Conservation (phyloP, 2,113 vertebrate genomes). For the Tetrax tetrax region DNA sequence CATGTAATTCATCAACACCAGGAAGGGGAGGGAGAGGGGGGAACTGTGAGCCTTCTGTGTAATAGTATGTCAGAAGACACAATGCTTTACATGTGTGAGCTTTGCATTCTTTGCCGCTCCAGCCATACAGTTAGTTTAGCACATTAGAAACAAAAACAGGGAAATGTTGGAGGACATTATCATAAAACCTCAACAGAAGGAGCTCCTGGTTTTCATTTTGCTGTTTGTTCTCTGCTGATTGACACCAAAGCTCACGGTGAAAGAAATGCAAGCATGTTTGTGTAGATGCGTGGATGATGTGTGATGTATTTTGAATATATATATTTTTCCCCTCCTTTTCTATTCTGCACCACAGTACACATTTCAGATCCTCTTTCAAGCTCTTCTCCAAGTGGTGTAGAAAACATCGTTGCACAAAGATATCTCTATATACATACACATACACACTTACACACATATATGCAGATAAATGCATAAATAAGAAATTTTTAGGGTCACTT, state of each 20-base stretch:
- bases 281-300: constrained; percentile 44
- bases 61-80: constrained; percentile 73
- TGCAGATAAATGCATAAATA: constrained; percentile 41
- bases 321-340: constrained; percentile 34
- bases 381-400: constrained; percentile 55
- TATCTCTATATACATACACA: neutral
- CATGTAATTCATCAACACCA: constrained; percentile 78
- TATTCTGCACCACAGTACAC: constrained; percentile 56
- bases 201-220: constrained; percentile 68
- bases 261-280: constrained; percentile 28
- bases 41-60: constrained; percentile 63
- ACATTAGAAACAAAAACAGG: constrained; percentile 62
- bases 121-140: constrained; percentile 48
- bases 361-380: constrained; percentile 63
- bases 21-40: constrained; percentile 61
- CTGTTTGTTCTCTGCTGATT: constrained; percentile 73
- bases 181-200: constrained; percentile 67
- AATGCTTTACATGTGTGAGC: constrained; percentile 64
- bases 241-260: constrained; percentile 64
- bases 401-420: constrained; percentile 20
- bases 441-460: neutral
- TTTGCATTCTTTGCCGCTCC: constrained; percentile 32
- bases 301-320: constrained; percentile 67
- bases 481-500: constrained; percentile 48
- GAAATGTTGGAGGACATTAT: constrained; percentile 50